Conservation (phyloP, 2,888 invertebrate species). For the Cynaeus angustus region DNA sequence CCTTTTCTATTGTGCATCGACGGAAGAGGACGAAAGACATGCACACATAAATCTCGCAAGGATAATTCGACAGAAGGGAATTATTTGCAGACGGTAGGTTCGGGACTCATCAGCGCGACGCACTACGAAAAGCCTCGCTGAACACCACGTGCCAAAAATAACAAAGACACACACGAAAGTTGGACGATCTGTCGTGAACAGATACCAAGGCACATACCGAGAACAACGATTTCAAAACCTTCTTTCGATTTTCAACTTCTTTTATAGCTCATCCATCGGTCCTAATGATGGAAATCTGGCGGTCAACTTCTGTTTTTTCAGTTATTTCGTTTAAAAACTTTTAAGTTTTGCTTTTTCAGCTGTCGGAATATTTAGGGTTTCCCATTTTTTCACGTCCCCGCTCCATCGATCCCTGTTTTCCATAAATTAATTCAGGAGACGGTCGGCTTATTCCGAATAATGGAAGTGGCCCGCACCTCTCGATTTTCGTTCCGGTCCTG, state of each 20-base stretch:
- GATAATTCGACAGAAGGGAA: conserved; percentile 52
- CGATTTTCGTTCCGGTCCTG: conserved; percentile 46
- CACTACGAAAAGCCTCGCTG: no score
- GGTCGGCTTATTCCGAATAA: conserved; percentile 42
- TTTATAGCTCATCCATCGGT: no score
- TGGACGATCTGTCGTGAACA: no score
- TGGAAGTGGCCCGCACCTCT: conserved; percentile 42
- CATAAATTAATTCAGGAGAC: conserved; percentile 41
- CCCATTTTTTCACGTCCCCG: not conserved
- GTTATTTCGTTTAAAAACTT: no score
- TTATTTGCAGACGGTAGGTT: conserved; percentile 39
- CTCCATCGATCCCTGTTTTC: conserved; percentile 37
- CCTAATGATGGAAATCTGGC: no score
- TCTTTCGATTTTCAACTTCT: no score
- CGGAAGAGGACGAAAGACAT: conserved; percentile 6
- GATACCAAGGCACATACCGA: no score
- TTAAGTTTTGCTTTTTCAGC: no score
- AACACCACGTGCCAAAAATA: no score
- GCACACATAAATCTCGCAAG: conserved; percentile 52
- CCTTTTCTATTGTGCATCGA: conserved; percentile 28
- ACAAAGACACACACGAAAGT: no score
- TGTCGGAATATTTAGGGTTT: not conserved
- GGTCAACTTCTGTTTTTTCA: no score
- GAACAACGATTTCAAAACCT: no score
- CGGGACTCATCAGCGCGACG: not conserved